Evolutionary conservation across 2,888 invertebrate species (phyloP), one percentile per base, ranked within the genome.

Genomic region (Dryobotodes eremita): DNA sequence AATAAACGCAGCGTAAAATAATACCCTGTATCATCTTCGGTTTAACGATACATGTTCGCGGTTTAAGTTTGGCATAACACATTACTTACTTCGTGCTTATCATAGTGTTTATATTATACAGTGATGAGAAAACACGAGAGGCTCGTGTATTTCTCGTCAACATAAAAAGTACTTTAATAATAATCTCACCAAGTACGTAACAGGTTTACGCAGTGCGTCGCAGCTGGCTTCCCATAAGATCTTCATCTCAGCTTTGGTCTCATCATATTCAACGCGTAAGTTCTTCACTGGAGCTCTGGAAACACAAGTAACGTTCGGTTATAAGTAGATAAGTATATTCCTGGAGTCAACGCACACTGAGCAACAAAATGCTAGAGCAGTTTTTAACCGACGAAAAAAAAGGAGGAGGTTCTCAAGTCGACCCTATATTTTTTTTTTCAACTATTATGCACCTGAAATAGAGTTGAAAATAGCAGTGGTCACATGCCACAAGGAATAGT

Each of bases 191-290:
- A 97, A 97, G 88, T 98, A 98, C 10, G 97, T 97, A 57, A 95
- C 92, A 2, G 95, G 92, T 75, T 94, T 93, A 4, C 91, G 89
- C 26, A 96, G 89, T 20, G 94, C 93, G 73, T 97, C 96, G 93
- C 99, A 99, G 75, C 98, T 98, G 0, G 98, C 97, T 64, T 97
- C 97, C 98, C 98, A 98, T 26, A 97, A 94, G 0, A 98, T 97
- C 46, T 95, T 95, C 95, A 98, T 97, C 31, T 94, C 86, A 0
- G 90, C 89, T 36, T 91, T 94, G 11, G 91, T 88, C 36, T 92
- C 91, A 26, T 93, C 89, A 72, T 92, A 95, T 3, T 90, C 92
- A 11, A 98, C 98, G 26, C 93, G 94, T 3, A 98, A 92, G 82
- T 97, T 97, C 91, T 98, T 98, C 1, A 98, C 98, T 0, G 98